A percentile compares a stretch with the other conserved stretches of the same genome.
These are phyloP conservation scores for Busseola fusca DNA, from an alignment of 2,888 invertebrate genomes.

Conservation along the genomic window DNA sequence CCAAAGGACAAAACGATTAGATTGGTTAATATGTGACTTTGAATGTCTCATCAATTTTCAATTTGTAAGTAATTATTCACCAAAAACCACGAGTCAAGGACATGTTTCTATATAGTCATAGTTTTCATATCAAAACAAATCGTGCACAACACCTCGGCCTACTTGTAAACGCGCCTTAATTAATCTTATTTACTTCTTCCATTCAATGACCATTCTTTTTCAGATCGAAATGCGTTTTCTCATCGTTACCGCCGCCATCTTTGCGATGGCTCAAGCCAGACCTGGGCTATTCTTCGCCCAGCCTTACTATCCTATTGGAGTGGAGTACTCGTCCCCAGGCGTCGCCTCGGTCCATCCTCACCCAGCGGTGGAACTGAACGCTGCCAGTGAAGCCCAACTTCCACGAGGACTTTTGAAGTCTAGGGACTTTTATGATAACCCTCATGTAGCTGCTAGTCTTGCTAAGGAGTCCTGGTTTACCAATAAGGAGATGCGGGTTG, in stretches of 20 bases:
- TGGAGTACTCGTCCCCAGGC: conserved; percentile 83
- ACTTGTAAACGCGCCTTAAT: no score
- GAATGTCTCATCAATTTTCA: background rate
- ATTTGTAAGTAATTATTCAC: background rate
- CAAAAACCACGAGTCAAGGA: no score
- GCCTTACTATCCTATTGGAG: conserved; percentile 81
- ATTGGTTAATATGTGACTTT: background rate
- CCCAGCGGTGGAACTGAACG: conserved; percentile 92
- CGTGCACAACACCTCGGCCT: background rate
- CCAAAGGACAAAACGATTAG: background rate
- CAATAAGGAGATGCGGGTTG: conserved; percentile 93
- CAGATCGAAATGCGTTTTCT: conserved; percentile 77
- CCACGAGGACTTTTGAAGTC: conserved; percentile 91
- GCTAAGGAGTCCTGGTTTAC: conserved; percentile 94
- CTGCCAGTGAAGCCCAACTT: conserved; percentile 92
- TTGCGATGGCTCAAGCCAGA: conserved; percentile 82
- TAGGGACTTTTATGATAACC: conserved; percentile 93
- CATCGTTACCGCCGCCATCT: conserved; percentile 74
- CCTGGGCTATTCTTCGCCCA: conserved; percentile 85
- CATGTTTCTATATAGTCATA: background rate
- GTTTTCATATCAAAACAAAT: background rate
- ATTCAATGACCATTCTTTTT: conserved; percentile 5
- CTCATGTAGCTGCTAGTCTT: conserved; percentile 91
- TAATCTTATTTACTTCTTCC: background rate
- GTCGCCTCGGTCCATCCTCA: conserved; percentile 87